A percentile compares a stretch with the other conserved stretches of the same genome.
phyloP scores from a whole-genome alignment of 2,113 vertebrate species.

The Paramisgurnus dabryanus region DNA sequence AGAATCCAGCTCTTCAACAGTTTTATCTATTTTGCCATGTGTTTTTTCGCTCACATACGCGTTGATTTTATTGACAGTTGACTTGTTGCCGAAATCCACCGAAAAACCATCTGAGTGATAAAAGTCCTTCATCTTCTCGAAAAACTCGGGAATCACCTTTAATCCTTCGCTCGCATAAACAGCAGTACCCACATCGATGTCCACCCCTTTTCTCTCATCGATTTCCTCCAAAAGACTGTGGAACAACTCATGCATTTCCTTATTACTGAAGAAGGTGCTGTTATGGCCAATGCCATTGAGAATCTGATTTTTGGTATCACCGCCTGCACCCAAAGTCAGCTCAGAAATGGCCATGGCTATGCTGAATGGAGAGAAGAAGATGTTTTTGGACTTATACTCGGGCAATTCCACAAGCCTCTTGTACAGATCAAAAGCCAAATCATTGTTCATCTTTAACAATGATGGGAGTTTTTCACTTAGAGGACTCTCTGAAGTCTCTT shows the following conservation, averaged over 20 bases:
- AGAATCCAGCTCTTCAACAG: conserved; percentile 58
- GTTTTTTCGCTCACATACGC: conserved; percentile 65
- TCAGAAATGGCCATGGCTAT: conserved; percentile 74
- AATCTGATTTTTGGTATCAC: too few species aligned
- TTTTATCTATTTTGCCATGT: conserved; percentile 64
- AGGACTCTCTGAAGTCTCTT: neutral
- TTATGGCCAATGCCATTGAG: too few species aligned
- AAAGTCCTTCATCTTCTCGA: conserved; percentile 60
- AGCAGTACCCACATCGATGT: conserved; percentile 50
- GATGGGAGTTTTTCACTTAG: conserved; percentile 12
- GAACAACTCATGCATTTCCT: conserved; percentile 41
- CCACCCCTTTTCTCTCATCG: neutral
- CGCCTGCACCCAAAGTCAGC: conserved; percentile 65
- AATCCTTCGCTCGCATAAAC: conserved; percentile 62
- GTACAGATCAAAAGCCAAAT: conserved; percentile 75
- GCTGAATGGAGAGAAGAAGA: conserved; percentile 80
- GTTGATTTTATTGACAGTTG: conserved; percentile 62
- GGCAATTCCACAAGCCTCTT: conserved; percentile 59
- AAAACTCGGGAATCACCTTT: conserved; percentile 57
- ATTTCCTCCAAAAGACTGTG: conserved; percentile 41
- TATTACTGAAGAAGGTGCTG: too few species aligned
- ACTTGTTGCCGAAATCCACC: conserved; percentile 56
- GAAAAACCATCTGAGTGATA: conserved; percentile 64
- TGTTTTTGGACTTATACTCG: conserved; percentile 65
- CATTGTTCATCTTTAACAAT: conserved; percentile 65